Percentiles rank a stretch among this genome's conserved stretches.
Evolutionary conservation across 2,888 invertebrate genomes (phyloP).

Genomic region (Clanis bilineata): DNA sequence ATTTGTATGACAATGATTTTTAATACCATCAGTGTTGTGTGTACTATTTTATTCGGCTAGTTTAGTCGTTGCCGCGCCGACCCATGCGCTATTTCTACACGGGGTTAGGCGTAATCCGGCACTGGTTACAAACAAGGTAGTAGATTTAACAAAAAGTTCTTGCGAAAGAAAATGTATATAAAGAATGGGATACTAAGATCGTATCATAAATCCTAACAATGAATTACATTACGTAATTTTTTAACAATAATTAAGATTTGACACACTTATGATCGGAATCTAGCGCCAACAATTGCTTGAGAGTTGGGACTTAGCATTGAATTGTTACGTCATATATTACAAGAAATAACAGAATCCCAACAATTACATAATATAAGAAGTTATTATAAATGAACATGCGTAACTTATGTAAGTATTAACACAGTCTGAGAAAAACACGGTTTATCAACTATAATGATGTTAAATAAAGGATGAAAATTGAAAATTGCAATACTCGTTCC

Average conservation of each 20-base stretch:
- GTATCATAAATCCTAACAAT: neutral
- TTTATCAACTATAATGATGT: too few species aligned
- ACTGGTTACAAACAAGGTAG: neutral
- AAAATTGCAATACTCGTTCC: too few species aligned
- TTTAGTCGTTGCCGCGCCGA: too few species aligned
- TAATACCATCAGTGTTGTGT: too few species aligned
- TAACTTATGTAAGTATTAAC: neutral
- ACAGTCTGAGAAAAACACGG: too few species aligned
- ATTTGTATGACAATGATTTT: too few species aligned
- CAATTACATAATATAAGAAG: neutral
- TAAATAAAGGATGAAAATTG: too few species aligned
- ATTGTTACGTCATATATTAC: neutral
- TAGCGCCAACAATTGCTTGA: neutral
- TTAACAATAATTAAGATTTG: neutral
- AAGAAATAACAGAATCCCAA: neutral
- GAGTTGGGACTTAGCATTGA: neutral
- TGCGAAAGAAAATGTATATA: neutral
- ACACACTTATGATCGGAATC: neutral
- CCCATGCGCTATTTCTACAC: too few species aligned
- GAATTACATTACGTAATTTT: neutral
- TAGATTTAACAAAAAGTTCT: neutral
- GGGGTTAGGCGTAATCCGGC: neutral
- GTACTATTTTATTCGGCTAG: too few species aligned
- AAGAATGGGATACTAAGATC: neutral
- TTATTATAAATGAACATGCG: neutral